Conservation (phyloP, 2,888 invertebrate genomes). For the Patella caerulea region DNA sequence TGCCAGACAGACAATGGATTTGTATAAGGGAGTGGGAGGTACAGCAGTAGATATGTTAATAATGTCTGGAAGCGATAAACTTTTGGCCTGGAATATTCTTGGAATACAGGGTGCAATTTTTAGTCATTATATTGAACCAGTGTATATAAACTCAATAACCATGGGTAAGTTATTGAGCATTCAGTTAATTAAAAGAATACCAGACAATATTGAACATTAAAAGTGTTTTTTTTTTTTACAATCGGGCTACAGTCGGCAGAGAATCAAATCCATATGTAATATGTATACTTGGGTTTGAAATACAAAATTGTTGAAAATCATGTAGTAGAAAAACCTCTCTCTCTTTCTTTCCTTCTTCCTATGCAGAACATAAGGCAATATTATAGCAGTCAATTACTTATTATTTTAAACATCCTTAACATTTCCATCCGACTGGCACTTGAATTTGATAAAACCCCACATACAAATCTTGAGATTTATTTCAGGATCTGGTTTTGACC, state of each 20-base stretch:
- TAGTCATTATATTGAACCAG: constrained; percentile 55
- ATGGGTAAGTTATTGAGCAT: constrained; percentile 49
- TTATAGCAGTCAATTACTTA: no score
- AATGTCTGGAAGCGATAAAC: constrained; percentile 68
- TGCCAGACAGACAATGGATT: constrained; percentile 38
- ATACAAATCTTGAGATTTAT: neutral
- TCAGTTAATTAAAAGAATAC: no score
- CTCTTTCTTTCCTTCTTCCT: no score
- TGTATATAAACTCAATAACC: constrained; percentile 61
- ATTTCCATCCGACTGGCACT: neutral
- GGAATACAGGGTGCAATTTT: constrained; percentile 67
- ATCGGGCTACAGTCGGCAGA: no score
- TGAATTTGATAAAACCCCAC: neutral
- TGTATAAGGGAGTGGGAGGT: constrained; percentile 30
- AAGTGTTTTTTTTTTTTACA: no score
- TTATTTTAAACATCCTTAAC: neutral
- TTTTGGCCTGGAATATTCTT: constrained; percentile 66
- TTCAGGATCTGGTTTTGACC: constrained; percentile 57
- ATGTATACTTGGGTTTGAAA: no score
- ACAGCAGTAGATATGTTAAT: constrained; percentile 43
- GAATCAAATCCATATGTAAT: no score
- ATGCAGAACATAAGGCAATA: no score
- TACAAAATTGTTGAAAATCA: no score
- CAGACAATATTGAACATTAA: no score
- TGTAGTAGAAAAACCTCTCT: no score